These are phyloP conservation scores for Hydrolagus colliei DNA, from an alignment of 2,797 vertebrate species.

Conservation along the genomic window DNA sequence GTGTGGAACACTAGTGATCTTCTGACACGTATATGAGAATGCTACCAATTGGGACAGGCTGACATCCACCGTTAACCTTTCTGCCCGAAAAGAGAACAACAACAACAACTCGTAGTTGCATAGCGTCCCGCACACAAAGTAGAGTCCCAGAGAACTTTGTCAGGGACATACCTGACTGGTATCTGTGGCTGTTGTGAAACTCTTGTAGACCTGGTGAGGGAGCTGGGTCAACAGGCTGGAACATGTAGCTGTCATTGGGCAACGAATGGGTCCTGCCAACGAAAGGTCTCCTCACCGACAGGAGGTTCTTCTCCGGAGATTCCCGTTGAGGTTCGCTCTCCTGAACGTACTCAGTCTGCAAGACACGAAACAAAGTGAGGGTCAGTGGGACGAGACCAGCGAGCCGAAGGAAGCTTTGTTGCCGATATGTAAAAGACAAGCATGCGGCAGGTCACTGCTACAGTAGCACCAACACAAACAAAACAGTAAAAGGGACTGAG, in stretches of 20 bases:
- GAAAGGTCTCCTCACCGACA: slow-evolving; percentile 74
- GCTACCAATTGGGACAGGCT: no score
- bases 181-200: neutral
- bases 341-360: slow-evolving; percentile 8
- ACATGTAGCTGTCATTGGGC: slow-evolving; percentile 98
- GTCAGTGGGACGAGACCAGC: neutral
- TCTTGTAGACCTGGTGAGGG: neutral
- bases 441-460: slow-evolving; percentile 24
- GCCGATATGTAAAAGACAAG: slow-evolving; percentile 18
- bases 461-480: slow-evolving; percentile 28
- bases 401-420: neutral
- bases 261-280: slow-evolving; percentile 91
- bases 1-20: slow-evolving; percentile 7
- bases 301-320: slow-evolving; percentile 60
- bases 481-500: slow-evolving; percentile 4
- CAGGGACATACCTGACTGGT: slow-evolving; percentile 10
- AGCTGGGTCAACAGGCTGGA: slow-evolving; percentile 49
- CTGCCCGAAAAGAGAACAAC: no score
- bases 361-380: neutral
- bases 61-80: no score
- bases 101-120: no score
- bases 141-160: no score
- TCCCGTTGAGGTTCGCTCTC: neutral
- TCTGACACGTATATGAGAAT: no score
- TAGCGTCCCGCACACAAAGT: no score